Percentiles rank a stretch among this genome's conserved stretches.
Conservation (phyloP, 2,113 vertebrate genomes). For the Notiomystis cincta region DNA sequence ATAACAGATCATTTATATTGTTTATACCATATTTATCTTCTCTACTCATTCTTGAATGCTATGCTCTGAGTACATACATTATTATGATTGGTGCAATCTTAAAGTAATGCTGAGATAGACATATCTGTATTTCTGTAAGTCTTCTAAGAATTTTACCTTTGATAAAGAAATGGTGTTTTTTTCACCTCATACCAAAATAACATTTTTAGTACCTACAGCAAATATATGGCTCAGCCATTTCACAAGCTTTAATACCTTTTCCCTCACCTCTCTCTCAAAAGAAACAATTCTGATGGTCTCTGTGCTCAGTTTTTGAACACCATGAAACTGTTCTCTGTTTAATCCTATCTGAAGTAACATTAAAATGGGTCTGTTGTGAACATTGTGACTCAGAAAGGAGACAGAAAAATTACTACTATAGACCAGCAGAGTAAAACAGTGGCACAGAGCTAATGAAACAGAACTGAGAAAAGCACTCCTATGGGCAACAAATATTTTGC, state of each 20-base stretch:
- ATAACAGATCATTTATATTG: background rate
- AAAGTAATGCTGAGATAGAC: background rate
- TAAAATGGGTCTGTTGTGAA: background rate
- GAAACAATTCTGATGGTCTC: background rate
- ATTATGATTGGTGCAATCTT: background rate
- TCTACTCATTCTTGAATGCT: background rate
- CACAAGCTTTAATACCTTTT: background rate
- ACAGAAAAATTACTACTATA: background rate
- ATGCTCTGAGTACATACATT: background rate
- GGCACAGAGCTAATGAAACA: background rate
- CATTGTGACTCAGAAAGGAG: background rate
- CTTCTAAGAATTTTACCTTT: background rate
- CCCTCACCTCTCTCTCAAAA: background rate
- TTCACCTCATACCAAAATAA: background rate
- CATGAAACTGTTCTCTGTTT: background rate
- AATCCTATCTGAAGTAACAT: background rate
- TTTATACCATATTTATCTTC: constrained; percentile 44
- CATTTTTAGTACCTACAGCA: background rate
- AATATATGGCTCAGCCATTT: background rate
- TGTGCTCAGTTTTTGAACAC: background rate
- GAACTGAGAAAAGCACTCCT: background rate
- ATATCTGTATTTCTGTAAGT: background rate
- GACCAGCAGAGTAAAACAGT: background rate
- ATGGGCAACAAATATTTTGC: background rate
- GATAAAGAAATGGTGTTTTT: background rate